Percentiles rank a stretch among this genome's conserved stretches.
These are phyloP conservation scores for Ophion slaviceki DNA, from an alignment of 2,888 invertebrate genomes.

Conservation along the genomic window DNA sequence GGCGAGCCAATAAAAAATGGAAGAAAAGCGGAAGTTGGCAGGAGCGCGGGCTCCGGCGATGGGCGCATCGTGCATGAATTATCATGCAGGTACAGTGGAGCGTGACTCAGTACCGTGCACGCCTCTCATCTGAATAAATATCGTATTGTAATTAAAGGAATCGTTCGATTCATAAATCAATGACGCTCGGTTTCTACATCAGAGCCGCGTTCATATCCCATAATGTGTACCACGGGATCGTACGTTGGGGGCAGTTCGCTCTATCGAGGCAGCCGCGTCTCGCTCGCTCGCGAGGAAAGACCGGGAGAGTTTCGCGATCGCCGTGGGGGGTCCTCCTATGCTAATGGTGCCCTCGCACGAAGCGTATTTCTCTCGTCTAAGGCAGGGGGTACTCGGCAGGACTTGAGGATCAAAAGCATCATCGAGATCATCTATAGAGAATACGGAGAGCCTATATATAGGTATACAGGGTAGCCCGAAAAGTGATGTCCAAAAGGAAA, in stretches of 20 bases:
- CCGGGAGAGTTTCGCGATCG: slow-evolving; percentile 74
- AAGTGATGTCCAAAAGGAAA: background rate
- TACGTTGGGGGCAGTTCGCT: slow-evolving; percentile 65
- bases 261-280: slow-evolving; percentile 2
- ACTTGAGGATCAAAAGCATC: slow-evolving; percentile 59
- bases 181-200: slow-evolving; percentile 82
- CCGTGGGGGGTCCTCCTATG: slow-evolving; percentile 82
- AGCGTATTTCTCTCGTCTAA: slow-evolving; percentile 65
- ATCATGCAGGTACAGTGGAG: slow-evolving; percentile 79
- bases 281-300: slow-evolving; percentile 52
- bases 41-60: slow-evolving; percentile 65
- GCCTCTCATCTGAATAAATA: slow-evolving; percentile 82
- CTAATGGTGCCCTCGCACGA: slow-evolving; percentile 83
- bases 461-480: background rate
- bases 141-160: slow-evolving; percentile 84
- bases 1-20: slow-evolving; percentile 49
- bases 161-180: slow-evolving; percentile 83
- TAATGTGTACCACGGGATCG: slow-evolving; percentile 77
- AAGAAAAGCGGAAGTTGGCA: slow-evolving; percentile 65
- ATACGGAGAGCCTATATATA: slow-evolving; percentile 11
- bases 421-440: slow-evolving; percentile 49
- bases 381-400: slow-evolving; percentile 48
- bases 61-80: slow-evolving; percentile 72
- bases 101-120: slow-evolving; percentile 80
- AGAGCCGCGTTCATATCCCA: slow-evolving; percentile 76